Base-by-base conservation (phyloP, 2,113 vertebrate genomes). In the Hippopotamus amphibius region DNA sequence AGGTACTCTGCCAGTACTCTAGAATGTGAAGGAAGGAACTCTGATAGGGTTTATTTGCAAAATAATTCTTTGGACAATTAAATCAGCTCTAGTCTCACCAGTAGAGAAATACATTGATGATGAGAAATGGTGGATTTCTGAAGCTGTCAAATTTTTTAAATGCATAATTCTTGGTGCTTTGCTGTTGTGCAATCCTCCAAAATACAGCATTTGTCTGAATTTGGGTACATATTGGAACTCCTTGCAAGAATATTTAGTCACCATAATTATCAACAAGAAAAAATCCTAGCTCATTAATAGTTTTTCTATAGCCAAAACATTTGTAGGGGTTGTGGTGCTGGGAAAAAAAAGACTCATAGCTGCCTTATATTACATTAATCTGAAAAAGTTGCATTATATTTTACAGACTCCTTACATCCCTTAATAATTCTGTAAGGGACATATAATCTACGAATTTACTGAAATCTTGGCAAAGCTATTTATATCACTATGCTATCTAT, bases 211-310 rank as follows among this genome's bases (percentile, higher is more conserved):
- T 93, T 93, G 57, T 61, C 15, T 63, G 24, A 93, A 41, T 71
- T 10, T 55, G 21, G 22, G 14, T n/a, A 68, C 30, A 46, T 71
- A 61, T n/a, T 71, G 28, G 5, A 72, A 65, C 15, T 79, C 46
- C 26, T 57, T 80, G 6, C 80, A 66, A 92, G 26, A 71, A 68
- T 72, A 96, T 87, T 65, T 88, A 61, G 43, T 77, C 91, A 69
- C 4, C n/a, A 55, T 0, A 88, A 68, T 85, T 81, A 80, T 53
- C 41, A 66, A 26, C n/a, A 93, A 79, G 33, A 63, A 59, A 59
- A 72, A 79, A 48, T 8, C 22, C 59, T 69, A 85, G 6, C 7
- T 85, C 57, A 63, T 81, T 85, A 84, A 43, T 48, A 82, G 13
- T 2, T 69, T 88, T 83, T n/a, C 14, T 85, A 1, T 57, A 74